phyloP scores from a whole-genome alignment of 2,113 vertebrate species.

The Planiliza haematocheilus region DNA sequence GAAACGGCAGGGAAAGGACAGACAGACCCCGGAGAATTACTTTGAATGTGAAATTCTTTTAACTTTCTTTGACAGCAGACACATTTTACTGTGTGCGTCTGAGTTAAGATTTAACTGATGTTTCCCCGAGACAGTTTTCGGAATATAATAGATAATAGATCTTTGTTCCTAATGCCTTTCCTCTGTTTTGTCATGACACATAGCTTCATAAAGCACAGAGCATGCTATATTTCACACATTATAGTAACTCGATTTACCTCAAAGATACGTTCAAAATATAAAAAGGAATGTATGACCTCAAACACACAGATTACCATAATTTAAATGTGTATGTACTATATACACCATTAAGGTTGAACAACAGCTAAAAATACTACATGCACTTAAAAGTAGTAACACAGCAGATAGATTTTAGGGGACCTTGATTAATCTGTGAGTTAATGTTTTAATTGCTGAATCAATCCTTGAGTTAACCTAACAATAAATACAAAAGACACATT shows the following conservation, averaged over 20 bases:
- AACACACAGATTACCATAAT: too few species aligned
- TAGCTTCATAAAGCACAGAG: background rate
- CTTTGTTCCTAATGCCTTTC: background rate
- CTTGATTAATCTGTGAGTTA: too few species aligned
- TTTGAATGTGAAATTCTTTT: conserved; percentile 43
- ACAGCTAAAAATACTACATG: too few species aligned
- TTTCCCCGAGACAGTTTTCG: conserved; percentile 29
- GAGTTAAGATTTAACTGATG: conserved; percentile 29
- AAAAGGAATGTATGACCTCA: too few species aligned
- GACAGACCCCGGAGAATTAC: conserved; percentile 38
- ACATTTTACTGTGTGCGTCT: conserved; percentile 8
- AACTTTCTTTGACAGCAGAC: conserved; percentile 26
- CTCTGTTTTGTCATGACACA: background rate
- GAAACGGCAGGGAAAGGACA: conserved; percentile 44
- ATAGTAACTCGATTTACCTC: background rate
- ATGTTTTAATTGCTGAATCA: too few species aligned
- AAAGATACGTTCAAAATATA: background rate
- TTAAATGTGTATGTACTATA: too few species aligned
- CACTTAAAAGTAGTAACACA: too few species aligned
- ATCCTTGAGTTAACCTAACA: too few species aligned
- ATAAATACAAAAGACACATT: too few species aligned
- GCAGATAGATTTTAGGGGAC: too few species aligned
- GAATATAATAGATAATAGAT: conserved; percentile 24
- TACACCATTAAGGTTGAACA: too few species aligned
- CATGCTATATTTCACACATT: background rate